phyloP scores from a whole-genome alignment of 2,797 vertebrate genomes.

The Scolopax bukidnonensis region DNA sequence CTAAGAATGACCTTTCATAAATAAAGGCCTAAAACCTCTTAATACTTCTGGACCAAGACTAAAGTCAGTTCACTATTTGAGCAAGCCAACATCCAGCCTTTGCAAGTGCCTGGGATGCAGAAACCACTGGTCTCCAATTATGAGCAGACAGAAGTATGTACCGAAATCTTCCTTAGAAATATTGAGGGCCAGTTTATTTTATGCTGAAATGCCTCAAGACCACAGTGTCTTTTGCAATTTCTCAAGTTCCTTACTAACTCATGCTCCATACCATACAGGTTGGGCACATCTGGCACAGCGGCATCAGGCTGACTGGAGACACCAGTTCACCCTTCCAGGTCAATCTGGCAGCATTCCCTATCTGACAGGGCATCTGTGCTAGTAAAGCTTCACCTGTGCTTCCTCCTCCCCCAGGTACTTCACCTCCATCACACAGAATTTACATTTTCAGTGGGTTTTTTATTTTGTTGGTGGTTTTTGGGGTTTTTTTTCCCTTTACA shows the following conservation, averaged over 20 bases:
- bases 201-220: background rate
- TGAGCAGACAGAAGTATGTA: background rate
- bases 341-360: background rate
- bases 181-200: background rate
- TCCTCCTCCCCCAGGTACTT: background rate
- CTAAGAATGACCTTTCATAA: conserved; percentile 22
- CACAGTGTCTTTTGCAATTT: background rate
- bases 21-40: background rate
- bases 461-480: too few species aligned
- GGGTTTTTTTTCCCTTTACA: too few species aligned
- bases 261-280: too few species aligned
- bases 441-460: background rate
- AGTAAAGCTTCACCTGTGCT: background rate
- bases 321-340: background rate
- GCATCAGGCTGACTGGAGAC: background rate
- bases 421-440: background rate
- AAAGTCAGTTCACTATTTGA: background rate
- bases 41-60: background rate
- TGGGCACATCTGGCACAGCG: background rate
- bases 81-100: background rate
- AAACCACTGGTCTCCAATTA: conserved; percentile 1
- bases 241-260: background rate
- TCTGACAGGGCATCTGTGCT: background rate
- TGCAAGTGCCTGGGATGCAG: background rate
- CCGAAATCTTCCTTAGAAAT: background rate